phyloP scores from a whole-genome alignment of 2,113 vertebrate species.

The Gambusia holbrooki region DNA sequence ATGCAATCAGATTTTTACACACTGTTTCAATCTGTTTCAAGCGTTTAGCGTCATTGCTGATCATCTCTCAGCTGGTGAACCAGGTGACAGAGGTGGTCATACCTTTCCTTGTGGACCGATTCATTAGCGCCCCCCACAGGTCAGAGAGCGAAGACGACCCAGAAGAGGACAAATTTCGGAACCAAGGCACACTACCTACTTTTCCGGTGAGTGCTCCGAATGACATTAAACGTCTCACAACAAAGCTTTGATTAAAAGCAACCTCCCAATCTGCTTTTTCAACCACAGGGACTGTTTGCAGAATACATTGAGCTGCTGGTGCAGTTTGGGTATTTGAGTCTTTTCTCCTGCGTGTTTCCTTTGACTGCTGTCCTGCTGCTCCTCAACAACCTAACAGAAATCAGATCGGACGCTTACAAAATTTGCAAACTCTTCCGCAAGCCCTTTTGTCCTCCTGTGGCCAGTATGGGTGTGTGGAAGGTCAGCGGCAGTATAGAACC shows the following conservation, averaged over 20 bases:
- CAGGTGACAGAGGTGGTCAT: conserved; percentile 82
- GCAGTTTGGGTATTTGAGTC: conserved; percentile 86
- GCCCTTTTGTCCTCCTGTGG: conserved; percentile 77
- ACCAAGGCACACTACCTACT: conserved; percentile 69
- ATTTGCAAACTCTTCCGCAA: conserved; percentile 83
- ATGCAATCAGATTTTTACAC: too few relatives aligned
- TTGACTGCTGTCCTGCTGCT: conserved; percentile 80
- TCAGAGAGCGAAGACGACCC: conserved; percentile 75
- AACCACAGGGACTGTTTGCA: conserved; percentile 79
- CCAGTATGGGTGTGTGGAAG: conserved; percentile 83
- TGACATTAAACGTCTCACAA: not conserved
- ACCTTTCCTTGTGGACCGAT: conserved; percentile 79
- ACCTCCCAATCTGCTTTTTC: conserved; percentile 10
- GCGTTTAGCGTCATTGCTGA: conserved; percentile 82
- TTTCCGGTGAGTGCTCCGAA: conserved; percentile 75
- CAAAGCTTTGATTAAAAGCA: not conserved
- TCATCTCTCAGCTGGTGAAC: conserved; percentile 81
- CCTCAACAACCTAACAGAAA: conserved; percentile 84
- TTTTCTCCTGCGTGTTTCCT: conserved; percentile 85
- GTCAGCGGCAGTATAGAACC: conserved; percentile 53
- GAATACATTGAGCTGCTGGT: conserved; percentile 87
- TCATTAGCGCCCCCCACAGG: conserved; percentile 67
- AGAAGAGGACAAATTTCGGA: conserved; percentile 78
- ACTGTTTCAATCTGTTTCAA: conserved; percentile 11
- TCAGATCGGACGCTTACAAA: conserved; percentile 83